A percentile compares a stretch with the other conserved stretches of the same genome.
Evolutionary conservation across 92 coral and sea anemone genomes (phyloP).

Genomic region (Zoanthus gigantus): DNA sequence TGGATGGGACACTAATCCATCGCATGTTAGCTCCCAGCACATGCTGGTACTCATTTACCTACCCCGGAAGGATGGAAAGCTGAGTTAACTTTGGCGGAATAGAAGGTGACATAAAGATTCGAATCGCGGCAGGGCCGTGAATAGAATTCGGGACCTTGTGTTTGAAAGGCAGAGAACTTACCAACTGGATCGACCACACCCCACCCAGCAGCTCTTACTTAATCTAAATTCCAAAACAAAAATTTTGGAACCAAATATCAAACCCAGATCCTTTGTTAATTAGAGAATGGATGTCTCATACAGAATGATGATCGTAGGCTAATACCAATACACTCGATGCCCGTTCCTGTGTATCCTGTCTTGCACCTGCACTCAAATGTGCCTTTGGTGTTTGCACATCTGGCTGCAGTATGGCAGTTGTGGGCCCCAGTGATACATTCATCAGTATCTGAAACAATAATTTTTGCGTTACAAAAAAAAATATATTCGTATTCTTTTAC

Average conservation of each 20-base stretch:
- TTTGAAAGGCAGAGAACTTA: too few relatives aligned
- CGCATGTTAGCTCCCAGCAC: too few relatives aligned
- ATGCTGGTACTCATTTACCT: too few relatives aligned
- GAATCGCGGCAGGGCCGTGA: too few relatives aligned
- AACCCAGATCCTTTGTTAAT: background rate
- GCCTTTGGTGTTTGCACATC: conserved; percentile 69
- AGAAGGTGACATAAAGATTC: too few relatives aligned
- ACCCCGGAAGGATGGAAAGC: too few relatives aligned
- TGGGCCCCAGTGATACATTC: conserved; percentile 26
- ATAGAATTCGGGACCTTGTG: too few relatives aligned
- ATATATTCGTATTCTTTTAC: background rate
- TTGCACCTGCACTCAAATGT: conserved; percentile 85
- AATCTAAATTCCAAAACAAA: background rate
- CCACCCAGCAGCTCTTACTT: too few relatives aligned
- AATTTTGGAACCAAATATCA: background rate
- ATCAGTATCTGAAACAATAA: conserved; percentile 53
- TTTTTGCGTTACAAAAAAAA: background rate
- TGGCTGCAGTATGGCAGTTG: conserved; percentile 61
- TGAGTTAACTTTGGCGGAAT: too few relatives aligned
- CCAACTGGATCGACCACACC: too few relatives aligned
- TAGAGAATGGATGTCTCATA: background rate
- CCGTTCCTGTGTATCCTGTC: conserved; percentile 83
- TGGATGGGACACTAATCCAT: too few relatives aligned
- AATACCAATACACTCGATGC: conserved; percentile 81
- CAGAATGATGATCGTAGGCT: background rate